A percentile compares a stretch with the other conserved stretches of the same genome.
phyloP scores from a whole-genome alignment of 2,888 invertebrate species.

The Caenorhabditis parvicauda region DNA sequence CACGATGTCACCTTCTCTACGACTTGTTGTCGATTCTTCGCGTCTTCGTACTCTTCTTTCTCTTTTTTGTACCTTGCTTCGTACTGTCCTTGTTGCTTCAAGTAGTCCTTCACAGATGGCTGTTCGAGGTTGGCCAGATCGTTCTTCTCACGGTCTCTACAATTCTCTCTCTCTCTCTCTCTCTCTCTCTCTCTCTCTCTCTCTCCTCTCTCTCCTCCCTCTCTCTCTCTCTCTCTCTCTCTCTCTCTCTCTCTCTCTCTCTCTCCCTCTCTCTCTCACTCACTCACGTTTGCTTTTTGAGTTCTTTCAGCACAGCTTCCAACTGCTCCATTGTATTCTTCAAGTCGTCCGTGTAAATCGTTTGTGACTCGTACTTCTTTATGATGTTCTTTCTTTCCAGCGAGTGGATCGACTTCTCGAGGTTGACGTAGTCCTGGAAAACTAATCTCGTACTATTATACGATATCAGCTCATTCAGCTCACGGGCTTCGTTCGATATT shows the following conservation, averaged over 20 bases:
- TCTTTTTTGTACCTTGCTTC: slow-evolving; percentile 63
- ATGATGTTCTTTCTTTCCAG: slow-evolving; percentile 63
- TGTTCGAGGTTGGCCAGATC: slow-evolving; percentile 65
- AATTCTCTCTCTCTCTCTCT: slow-evolving; percentile 3
- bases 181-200: not conserved
- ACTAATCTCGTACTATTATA: too few relatives aligned
- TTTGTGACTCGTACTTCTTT: slow-evolving; percentile 63
- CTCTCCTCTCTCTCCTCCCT: not conserved
- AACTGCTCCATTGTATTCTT: slow-evolving; percentile 59
- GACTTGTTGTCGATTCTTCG: slow-evolving; percentile 64
- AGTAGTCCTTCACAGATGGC: slow-evolving; percentile 63
- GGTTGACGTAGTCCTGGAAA: slow-evolving; percentile 62
- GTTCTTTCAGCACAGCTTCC: slow-evolving; percentile 62
- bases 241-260: not conserved
- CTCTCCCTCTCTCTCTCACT: not conserved
- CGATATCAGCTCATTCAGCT: too few relatives aligned
- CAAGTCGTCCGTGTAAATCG: slow-evolving; percentile 61
- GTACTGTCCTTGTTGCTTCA: slow-evolving; percentile 62
- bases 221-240: not conserved
- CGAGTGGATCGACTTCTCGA: slow-evolving; percentile 63
- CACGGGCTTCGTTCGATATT: too few relatives aligned
- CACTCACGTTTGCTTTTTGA: slow-evolving; percentile 62
- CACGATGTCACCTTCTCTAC: slow-evolving; percentile 58
- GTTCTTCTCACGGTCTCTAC: slow-evolving; percentile 64
- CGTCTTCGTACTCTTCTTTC: slow-evolving; percentile 65